Evolutionary conservation across 2,888 invertebrate species (phyloP), one percentile per base, ranked within the genome.

Genomic region (Nomada fabriciana): DNA sequence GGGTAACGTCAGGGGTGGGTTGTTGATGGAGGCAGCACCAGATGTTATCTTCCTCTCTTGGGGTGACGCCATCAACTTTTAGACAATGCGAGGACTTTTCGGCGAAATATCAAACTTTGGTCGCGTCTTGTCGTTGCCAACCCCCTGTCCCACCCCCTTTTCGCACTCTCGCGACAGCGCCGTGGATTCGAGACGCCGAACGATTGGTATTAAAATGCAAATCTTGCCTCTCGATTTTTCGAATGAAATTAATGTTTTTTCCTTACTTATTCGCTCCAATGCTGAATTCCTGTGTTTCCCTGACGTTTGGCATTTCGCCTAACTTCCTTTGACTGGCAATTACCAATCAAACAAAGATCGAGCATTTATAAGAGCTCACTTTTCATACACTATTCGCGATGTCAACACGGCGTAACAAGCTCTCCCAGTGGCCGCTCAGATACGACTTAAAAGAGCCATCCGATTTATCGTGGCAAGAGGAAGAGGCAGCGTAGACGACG

Each of bases 51-150:
- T 89, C 91, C 88, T 90, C 88, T 47, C 90, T 90, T 90, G 91
- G 87, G 90, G 91, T 90, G 90, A 91, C 91, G 89, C 90, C 90
- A 91, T 92, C 92, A 92, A 92, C 92, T 92, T 92, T 91, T 89
- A 90, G 92, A 92, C 92, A 92, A 92, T 92, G 91, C 92, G 88
- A 90, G 86, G 91, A 92, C 92, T 92, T 91, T 91, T 91, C 92
- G 90, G 88, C 90, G 90, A 92, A 92, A 91, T 91, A 90, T 91
- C 91, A 90, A 92, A 92, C 90, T 92, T 91, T 76, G 83, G 80
- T 86, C 88, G 87, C 85, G 87, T 86, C 89, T 88, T 89, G 86
- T 88, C 86, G 85, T 85, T 81, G 80, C 73, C 86, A 71, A 77
- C 55, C 9, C 25, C 43, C 57, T 29, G 69, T 15, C 59, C 20